These are phyloP conservation scores for Brachionus paranguensis DNA, from an alignment of 1,140 invertebrate species.

Conservation along the genomic window DNA sequence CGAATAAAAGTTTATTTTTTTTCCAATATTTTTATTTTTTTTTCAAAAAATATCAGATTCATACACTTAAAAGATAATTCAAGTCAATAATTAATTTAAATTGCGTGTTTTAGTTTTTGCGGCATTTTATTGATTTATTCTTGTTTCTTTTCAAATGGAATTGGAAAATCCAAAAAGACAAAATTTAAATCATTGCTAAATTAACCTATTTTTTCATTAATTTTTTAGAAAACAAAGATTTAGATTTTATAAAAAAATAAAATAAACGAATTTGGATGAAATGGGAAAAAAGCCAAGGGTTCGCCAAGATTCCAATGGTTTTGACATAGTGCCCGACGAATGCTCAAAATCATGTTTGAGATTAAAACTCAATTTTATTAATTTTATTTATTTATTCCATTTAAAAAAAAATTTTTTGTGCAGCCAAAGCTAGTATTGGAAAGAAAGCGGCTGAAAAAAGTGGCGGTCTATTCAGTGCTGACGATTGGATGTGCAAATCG, in stretches of 20 bases:
- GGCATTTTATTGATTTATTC: not conserved
- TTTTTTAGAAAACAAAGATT: not conserved
- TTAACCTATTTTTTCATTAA: not conserved
- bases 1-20: not conserved
- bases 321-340: not conserved
- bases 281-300: conserved; percentile 13
- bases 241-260: not conserved
- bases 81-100: not conserved
- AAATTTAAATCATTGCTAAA: not conserved
- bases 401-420: not conserved
- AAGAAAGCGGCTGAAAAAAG: conserved; percentile 96
- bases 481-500: conserved; percentile 99
- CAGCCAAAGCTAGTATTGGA: conserved; percentile 63
- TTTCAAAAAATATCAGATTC: not conserved
- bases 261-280: not conserved
- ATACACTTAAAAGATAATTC: not conserved
- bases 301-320: conserved; percentile 5
- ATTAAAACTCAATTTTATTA: not conserved
- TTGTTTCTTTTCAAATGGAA: not conserved
- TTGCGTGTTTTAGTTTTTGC: not conserved
- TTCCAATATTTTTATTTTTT: not conserved
- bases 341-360: conserved; percentile 28
- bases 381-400: conserved; percentile 16
- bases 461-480: conserved; percentile 91
- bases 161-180: not conserved